Evolutionary conservation across 2,113 vertebrate genomes (phyloP).

Genomic region (Formicarius rufipectus): DNA sequence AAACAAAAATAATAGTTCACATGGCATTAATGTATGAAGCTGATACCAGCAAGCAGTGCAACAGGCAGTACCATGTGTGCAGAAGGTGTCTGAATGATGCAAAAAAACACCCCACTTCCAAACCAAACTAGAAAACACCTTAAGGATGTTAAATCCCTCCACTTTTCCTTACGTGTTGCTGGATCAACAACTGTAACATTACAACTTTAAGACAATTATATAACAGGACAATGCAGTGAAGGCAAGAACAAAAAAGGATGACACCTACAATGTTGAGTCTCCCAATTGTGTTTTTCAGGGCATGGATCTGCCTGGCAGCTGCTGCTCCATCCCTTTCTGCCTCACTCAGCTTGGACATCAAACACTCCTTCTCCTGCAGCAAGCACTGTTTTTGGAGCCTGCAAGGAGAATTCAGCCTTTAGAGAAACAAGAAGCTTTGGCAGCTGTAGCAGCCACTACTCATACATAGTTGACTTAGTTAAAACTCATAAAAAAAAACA

Average conservation of each 20-base stretch:
- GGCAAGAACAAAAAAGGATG: not conserved
- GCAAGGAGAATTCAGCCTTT: constrained; percentile 6
- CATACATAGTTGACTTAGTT: not conserved
- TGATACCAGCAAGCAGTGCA: not conserved
- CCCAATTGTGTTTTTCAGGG: constrained; percentile 80
- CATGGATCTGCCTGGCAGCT: constrained; percentile 84
- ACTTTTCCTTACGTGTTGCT: not conserved
- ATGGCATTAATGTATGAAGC: not conserved
- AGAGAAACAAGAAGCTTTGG: not conserved
- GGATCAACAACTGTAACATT: not conserved
- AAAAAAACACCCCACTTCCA: not conserved
- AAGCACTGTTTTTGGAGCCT: constrained; percentile 77
- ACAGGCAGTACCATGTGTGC: not conserved
- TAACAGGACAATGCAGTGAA: not conserved
- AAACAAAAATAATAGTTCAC: not conserved
- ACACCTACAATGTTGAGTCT: constrained; percentile 76
- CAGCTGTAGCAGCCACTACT: not conserved
- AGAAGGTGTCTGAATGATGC: not conserved
- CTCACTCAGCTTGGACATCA: constrained; percentile 85
- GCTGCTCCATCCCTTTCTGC: constrained; percentile 86
- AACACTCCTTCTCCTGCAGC: constrained; percentile 79
- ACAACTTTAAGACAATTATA: not conserved
- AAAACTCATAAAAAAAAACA: not conserved
- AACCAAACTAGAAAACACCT: not conserved
- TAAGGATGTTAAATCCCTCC: not conserved